Evolutionary conservation across 2,888 invertebrate species (phyloP).

Genomic region (Helleia helle): DNA sequence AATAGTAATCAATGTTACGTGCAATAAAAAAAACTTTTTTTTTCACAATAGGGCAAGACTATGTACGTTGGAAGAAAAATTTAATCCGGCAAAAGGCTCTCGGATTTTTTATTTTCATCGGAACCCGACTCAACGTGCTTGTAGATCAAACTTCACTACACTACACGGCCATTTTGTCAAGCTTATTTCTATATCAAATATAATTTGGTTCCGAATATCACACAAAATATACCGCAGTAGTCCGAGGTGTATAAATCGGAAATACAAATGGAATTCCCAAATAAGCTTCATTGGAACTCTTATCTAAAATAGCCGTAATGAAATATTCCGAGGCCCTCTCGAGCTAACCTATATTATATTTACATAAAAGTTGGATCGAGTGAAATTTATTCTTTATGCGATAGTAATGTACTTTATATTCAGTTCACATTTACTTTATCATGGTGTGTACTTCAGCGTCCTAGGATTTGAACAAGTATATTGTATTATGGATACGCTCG

Average conservation of each 20-base stretch:
- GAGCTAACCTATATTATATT: conserved; percentile 17
- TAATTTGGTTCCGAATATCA: neutral
- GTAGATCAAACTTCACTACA: too few species aligned
- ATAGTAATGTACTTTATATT: conserved; percentile 20
- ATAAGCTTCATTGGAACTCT: conserved; percentile 6
- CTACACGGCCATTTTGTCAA: too few species aligned
- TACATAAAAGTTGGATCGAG: conserved; percentile 19
- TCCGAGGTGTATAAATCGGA: neutral
- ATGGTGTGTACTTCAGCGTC: conserved; percentile 18
- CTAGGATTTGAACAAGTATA: conserved; percentile 11
- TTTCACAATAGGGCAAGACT: too few species aligned
- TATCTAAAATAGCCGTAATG: conserved; percentile 9
- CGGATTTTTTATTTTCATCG: too few species aligned
- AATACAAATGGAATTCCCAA: conserved; percentile 7
- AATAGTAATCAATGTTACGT: too few species aligned
- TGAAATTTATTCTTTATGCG: conserved; percentile 20
- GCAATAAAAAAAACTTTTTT: too few species aligned
- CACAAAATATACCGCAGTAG: neutral
- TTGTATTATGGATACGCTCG: neutral
- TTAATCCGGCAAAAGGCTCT: too few species aligned
- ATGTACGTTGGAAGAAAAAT: too few species aligned
- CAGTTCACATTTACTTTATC: conserved; percentile 18
- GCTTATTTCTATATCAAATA: too few species aligned
- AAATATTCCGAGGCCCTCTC: conserved; percentile 10
- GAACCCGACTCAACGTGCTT: too few species aligned